These are phyloP conservation scores for Cheumatopsyche charites DNA, from an alignment of 1,140 invertebrate genomes.

Conservation along the genomic window DNA sequence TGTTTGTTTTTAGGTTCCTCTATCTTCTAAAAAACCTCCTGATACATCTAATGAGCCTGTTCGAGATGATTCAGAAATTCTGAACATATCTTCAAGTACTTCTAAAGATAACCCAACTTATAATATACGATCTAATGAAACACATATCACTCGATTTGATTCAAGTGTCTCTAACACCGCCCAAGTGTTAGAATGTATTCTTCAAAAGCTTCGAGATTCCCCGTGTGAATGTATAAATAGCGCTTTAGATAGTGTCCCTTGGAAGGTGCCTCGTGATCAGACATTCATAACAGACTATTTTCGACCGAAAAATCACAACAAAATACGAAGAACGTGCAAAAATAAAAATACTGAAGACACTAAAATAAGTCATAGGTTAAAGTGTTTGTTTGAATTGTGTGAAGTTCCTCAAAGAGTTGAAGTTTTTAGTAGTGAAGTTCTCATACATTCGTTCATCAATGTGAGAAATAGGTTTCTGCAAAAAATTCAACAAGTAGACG, in stretches of 20 bases:
- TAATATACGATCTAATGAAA: too few species aligned
- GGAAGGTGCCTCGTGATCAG: not conserved
- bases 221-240: not conserved
- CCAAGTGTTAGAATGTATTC: too few species aligned
- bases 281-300: slow-evolving; percentile 18
- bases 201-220: too few species aligned
- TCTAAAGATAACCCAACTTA: too few species aligned
- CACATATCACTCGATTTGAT: too few species aligned
- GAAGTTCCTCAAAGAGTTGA: not conserved
- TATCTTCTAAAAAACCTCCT: too few species aligned
- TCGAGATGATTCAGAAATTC: too few species aligned
- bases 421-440: not conserved
- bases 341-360: not conserved
- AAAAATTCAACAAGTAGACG: not conserved
- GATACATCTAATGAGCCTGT: too few species aligned
- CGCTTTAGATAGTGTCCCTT: not conserved
- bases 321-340: not conserved
- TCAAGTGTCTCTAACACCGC: too few species aligned
- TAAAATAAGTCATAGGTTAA: not conserved
- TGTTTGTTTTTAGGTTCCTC: too few species aligned
- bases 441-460: not conserved
- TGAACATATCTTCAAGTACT: too few species aligned
- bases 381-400: slow-evolving; percentile 10
- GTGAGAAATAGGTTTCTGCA: not conserved
- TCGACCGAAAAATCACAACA: not conserved